Evolutionary conservation across 1,140 invertebrate species (phyloP).

Genomic region (Drosophila willistoni): DNA sequence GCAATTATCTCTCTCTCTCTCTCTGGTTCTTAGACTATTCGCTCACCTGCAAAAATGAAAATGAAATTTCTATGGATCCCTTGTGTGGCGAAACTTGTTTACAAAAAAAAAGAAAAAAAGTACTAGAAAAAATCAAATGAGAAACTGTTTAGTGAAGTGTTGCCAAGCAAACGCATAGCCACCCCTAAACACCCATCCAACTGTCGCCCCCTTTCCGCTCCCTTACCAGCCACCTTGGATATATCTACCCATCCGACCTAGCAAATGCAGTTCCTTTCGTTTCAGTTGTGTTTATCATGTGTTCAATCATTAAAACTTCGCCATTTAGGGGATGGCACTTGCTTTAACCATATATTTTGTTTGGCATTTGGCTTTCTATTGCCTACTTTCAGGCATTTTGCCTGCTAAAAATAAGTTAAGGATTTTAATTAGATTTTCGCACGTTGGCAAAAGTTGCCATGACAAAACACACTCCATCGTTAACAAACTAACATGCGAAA

Average conservation of each 20-base stretch:
- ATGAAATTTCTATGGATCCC: slow-evolving; percentile 70
- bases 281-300: slow-evolving; percentile 50
- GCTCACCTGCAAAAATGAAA: slow-evolving; percentile 76
- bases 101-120: slow-evolving; percentile 31
- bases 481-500: background rate
- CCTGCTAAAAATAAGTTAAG: slow-evolving; percentile 4
- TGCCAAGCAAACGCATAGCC: slow-evolving; percentile 65
- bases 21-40: slow-evolving; percentile 10
- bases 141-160: slow-evolving; percentile 56
- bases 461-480: slow-evolving; percentile 15
- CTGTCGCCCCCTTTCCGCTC: background rate
- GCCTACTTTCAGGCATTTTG: slow-evolving; percentile 41
- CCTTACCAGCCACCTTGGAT: background rate
- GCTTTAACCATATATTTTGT: background rate
- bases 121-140: slow-evolving; percentile 18
- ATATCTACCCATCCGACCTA: background rate
- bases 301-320: slow-evolving; percentile 49
- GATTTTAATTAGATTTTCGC: slow-evolving; percentile 3
- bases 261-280: slow-evolving; percentile 30
- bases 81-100: slow-evolving; percentile 49
- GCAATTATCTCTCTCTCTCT: slow-evolving; percentile 9
- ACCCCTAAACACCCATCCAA: slow-evolving; percentile 59
- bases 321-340: slow-evolving; percentile 59
- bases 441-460: background rate
- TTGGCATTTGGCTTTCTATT: slow-evolving; percentile 35